Conservation (phyloP, 2,113 vertebrate genomes). For the Lichenostomus cassidix region DNA sequence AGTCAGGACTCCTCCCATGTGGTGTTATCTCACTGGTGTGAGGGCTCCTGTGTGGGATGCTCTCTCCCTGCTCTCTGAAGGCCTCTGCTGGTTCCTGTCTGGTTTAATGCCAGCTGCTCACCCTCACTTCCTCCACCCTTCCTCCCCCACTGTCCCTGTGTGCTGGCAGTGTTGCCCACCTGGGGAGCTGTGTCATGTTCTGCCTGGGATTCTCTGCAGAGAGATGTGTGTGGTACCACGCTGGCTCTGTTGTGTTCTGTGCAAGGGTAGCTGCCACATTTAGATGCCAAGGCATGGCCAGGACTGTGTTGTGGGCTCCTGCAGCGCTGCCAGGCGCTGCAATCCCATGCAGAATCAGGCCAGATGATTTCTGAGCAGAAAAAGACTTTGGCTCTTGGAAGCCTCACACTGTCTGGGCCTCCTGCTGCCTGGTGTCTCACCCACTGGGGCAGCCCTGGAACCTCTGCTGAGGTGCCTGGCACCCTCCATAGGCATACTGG, state of each 20-base stretch:
- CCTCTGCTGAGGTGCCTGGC: background rate
- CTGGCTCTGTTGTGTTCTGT: background rate
- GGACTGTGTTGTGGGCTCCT: background rate
- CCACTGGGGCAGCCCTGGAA: background rate
- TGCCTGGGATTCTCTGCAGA: background rate
- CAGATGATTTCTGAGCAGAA: background rate
- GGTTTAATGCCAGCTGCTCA: background rate
- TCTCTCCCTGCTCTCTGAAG: background rate
- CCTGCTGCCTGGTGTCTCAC: background rate
- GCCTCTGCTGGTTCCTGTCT: background rate
- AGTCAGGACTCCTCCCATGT: conserved; percentile 8
- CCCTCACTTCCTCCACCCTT: rapidly evolving
- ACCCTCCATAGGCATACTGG: background rate
- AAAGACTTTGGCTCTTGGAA: background rate
- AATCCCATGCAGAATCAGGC: background rate
- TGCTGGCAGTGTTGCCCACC: background rate
- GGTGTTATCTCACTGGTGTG: background rate
- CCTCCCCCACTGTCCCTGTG: background rate
- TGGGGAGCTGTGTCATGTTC: background rate
- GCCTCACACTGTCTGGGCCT: background rate
- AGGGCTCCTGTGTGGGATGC: background rate
- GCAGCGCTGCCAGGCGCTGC: background rate
- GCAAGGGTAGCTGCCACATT: background rate
- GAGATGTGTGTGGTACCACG: rapidly evolving
- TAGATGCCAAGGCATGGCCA: rapidly evolving